phyloP scores from a whole-genome alignment of 2,113 vertebrate genomes.

The Mixornis gularis region DNA sequence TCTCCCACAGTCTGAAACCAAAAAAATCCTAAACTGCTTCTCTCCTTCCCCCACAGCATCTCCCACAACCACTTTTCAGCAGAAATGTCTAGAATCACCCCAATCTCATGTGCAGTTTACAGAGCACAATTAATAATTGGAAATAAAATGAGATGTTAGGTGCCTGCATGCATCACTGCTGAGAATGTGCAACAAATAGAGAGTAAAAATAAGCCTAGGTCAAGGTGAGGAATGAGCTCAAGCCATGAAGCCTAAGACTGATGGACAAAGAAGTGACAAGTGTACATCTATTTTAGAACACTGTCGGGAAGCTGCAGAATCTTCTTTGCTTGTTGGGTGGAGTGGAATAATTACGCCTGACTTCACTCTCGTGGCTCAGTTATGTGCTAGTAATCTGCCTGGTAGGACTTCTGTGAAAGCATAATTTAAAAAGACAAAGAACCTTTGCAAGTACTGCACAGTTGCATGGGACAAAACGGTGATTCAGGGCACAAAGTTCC shows the following conservation, averaged over 20 bases:
- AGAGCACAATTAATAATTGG: neutral
- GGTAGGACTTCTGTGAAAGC: neutral
- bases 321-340: neutral
- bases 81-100: neutral
- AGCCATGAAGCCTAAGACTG: neutral
- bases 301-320: conserved; percentile 6
- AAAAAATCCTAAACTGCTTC: neutral
- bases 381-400: neutral
- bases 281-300: neutral
- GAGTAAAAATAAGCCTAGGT: neutral
- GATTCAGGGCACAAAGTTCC: neutral
- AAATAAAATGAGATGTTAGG: neutral
- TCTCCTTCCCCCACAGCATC: neutral
- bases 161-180: neutral
- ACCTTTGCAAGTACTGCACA: neutral
- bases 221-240: neutral
- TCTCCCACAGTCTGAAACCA: neutral
- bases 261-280: conserved; percentile 29
- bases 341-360: conserved; percentile 21
- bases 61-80: neutral
- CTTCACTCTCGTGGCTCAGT: neutral
- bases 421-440: neutral
- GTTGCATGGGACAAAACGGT: neutral
- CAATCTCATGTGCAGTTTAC: neutral
- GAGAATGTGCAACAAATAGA: neutral